Base-by-base conservation (phyloP, 1,140 invertebrate species). In the Drosophila parabipectinata region DNA sequence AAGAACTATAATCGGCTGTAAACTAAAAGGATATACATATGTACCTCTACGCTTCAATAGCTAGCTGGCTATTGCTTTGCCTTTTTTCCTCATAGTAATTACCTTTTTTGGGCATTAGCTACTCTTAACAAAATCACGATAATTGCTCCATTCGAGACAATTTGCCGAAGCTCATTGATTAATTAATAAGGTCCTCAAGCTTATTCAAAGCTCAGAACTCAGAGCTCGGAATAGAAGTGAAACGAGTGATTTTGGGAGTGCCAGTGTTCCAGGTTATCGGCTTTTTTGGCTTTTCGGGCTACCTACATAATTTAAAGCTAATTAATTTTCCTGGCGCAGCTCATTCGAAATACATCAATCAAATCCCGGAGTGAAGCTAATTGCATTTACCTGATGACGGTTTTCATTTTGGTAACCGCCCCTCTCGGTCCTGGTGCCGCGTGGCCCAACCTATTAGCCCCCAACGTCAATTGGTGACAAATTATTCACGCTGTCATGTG, bases 341-440 rank as follows among this genome's bases (percentile, higher is more conserved):
- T 75, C 72, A 75, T 75, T 75, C 61, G 72, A 75, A 75, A 75
- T 74, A 75, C 72, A 75, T 75, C 72, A 75, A 75, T 75, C 72
- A 75, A 75, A 66, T 8, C 41, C 15, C 9, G 7, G 6, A 47
- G 72, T 39, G 26, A 39, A 30, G 60, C 72, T 75, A 75, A 75
- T 75, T 75, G 72, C 72, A 75, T 75, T 75, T 75, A 75, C 72
- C 72, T 75, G 71, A 75, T 74, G 72, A 75, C 72, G 72, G 72
- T 75, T 75, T 75, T 75, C 71, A 75, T 74, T 74, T 48, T 39
- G 72, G 51, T 28, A 15, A 15, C 50, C 50, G 39, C 55, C 47
- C 26, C 55, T 12, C 45, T 10, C 15, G 21, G 21, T 21, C 21
- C 21, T 21, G 21, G 2, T 21, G 26, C 26, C 26, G 26, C 26